Conservation (phyloP, 2,888 invertebrate genomes). For the Calameuta pallipes region DNA sequence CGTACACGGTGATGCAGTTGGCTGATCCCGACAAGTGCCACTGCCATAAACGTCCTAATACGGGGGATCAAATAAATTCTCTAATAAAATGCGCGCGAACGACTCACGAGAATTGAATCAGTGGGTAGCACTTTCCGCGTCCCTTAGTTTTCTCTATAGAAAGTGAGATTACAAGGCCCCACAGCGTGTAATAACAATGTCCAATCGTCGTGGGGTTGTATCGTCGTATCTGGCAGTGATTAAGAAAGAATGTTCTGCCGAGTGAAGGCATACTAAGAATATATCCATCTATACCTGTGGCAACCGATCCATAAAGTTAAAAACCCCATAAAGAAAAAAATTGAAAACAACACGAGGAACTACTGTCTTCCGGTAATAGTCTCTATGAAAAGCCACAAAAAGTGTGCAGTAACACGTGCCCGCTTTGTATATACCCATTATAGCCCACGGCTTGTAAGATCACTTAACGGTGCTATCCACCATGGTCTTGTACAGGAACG, state of each 20-base stretch:
- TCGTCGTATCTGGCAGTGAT: background rate
- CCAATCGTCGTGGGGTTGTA: background rate
- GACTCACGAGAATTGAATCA: background rate
- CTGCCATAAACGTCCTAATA: slow-evolving; percentile 1
- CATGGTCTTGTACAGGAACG: background rate
- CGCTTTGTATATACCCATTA: background rate
- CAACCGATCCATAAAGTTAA: background rate
- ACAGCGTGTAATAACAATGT: background rate
- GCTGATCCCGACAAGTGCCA: background rate
- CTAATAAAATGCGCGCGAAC: slow-evolving; percentile 60
- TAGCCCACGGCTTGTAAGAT: background rate
- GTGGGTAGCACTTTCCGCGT: background rate
- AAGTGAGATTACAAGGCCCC: background rate
- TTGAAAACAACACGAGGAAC: background rate
- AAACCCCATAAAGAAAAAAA: background rate
- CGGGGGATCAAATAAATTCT: slow-evolving; percentile 56
- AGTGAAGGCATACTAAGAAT: background rate
- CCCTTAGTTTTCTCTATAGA: background rate
- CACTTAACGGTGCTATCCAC: background rate
- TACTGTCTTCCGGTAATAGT: background rate
- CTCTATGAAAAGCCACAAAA: background rate
- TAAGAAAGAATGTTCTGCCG: background rate
- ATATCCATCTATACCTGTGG: background rate
- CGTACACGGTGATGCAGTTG: background rate
- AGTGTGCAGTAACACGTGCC: background rate